Evolutionary conservation across 2,113 vertebrate genomes (phyloP).

Genomic region (Paralichthys olivaceus): DNA sequence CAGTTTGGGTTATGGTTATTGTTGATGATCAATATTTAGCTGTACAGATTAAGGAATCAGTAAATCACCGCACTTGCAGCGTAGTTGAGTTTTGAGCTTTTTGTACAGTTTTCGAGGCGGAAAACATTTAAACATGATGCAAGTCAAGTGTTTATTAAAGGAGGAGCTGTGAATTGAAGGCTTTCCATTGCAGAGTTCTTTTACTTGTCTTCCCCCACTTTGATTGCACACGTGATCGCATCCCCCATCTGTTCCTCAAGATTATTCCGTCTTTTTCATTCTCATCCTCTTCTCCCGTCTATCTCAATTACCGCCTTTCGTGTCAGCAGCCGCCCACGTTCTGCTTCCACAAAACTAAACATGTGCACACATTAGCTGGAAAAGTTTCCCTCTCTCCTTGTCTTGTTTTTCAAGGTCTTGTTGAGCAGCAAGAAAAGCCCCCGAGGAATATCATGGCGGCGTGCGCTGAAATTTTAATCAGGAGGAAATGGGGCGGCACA

Average conservation of each 20-base stretch:
- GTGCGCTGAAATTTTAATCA: constrained; percentile 72
- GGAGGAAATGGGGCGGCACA: constrained; percentile 73
- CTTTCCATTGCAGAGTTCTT: background rate
- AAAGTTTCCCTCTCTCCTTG: constrained; percentile 66
- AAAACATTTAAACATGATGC: background rate
- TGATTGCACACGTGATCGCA: constrained; percentile 9
- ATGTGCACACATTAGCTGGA: constrained; percentile 45
- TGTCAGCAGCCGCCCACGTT: constrained; percentile 32
- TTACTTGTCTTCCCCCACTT: background rate
- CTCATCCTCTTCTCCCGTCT: constrained; percentile 39
- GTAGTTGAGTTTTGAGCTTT: background rate
- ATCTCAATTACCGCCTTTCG: constrained; percentile 39
- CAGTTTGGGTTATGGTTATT: too few species aligned
- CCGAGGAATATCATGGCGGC: constrained; percentile 63
- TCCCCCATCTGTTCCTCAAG: constrained; percentile 53
- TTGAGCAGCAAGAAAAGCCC: constrained; percentile 62
- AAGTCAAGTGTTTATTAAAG: background rate
- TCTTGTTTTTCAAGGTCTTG: constrained; percentile 76
- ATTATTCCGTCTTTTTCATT: constrained; percentile 30
- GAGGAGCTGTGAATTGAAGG: constrained; percentile 8
- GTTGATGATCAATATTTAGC: too few species aligned
- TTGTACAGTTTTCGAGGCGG: background rate
- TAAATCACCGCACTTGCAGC: background rate
- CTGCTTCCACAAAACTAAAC: constrained; percentile 51
- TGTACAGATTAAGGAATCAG: too few species aligned